Evolutionary conservation across 1,140 invertebrate species (phyloP), one percentile per base, ranked within the genome.

Genomic region (Trachymyrmex septentrionalis): DNA sequence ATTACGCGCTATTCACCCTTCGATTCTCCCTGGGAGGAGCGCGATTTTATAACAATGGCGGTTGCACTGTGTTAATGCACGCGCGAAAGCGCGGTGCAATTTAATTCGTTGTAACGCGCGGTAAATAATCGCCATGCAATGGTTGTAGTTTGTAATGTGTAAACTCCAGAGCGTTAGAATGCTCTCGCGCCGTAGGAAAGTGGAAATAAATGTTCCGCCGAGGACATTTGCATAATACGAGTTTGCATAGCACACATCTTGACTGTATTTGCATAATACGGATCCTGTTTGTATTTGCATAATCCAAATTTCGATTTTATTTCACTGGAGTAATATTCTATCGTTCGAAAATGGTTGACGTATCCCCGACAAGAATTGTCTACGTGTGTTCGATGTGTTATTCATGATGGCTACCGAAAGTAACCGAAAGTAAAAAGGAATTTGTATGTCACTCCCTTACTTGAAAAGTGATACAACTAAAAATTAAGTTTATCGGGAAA

Each of bases 271-370:
- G 69, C 80, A 84, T 84, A 84, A 84, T 84, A 48, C 38, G 80
- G 55, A 73, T 73, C 53, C 55, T 61, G 69, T 75, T 84, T 57
- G 63, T 75, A 84, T 84, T 84, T 82, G 34, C 80, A 82, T 82
- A 84, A 75, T 84, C 57, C 69, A 75, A 84, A 84, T 84, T 84
- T 84, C 80, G 80, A 75, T 84, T 84, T 84, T 73, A 73, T 75
- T 73, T 61, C 80, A 57, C 9, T 38, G 69, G 69, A 73, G 21
- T 66, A 82, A 84, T 75, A 84, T 73, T 75, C 80, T 63, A 61
- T 61, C 69, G 80, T 73, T 82, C 53, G 55, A 82, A 82, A 82
- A 82, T 73, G 57, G 53, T 73, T 38, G 67, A n/a, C 34, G 53
- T 30, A 30, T n/a, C 53, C 53, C 38, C 53, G n/a, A 10, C 24